These are phyloP conservation scores for Onchidella celtica DNA, from an alignment of 2,888 invertebrate genomes.

Conservation along the genomic window DNA sequence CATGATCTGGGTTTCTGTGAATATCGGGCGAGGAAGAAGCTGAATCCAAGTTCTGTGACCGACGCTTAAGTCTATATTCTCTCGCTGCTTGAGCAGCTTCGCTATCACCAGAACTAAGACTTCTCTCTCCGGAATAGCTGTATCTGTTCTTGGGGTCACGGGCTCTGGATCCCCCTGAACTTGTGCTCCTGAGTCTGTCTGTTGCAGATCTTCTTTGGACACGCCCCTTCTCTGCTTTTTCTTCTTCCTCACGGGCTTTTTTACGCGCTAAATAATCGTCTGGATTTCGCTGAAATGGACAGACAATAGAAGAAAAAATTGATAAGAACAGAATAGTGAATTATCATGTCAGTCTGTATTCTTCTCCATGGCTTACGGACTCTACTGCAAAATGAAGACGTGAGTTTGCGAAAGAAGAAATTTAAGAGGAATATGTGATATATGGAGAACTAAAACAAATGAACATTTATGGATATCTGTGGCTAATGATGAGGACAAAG, in stretches of 20 bases:
- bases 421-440: no score
- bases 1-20: constrained; percentile 36
- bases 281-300: constrained; percentile 36
- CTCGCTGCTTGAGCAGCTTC: constrained; percentile 56
- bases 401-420: no score
- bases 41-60: constrained; percentile 59
- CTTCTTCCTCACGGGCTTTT: constrained; percentile 32
- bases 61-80: constrained; percentile 66
- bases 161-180: not conserved
- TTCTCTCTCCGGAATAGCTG: constrained; percentile 33
- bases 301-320: not conserved
- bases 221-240: constrained; percentile 25
- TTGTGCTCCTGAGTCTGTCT: constrained; percentile 19
- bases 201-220: constrained; percentile 24
- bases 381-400: no score
- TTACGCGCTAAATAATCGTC: constrained; percentile 33
- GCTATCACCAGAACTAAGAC: not conserved
- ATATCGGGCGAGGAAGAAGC: constrained; percentile 45
- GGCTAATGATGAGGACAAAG: no score
- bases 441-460: no score
- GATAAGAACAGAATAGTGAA: not conserved
- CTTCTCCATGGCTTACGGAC: no score
- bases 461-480: no score
- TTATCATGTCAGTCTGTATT: not conserved
- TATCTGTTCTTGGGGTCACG: constrained; percentile 24